Percentiles rank a stretch among this genome's conserved stretches.
Evolutionary conservation across 1,140 invertebrate species (phyloP).

Genomic region (Babylonia areolata): DNA sequence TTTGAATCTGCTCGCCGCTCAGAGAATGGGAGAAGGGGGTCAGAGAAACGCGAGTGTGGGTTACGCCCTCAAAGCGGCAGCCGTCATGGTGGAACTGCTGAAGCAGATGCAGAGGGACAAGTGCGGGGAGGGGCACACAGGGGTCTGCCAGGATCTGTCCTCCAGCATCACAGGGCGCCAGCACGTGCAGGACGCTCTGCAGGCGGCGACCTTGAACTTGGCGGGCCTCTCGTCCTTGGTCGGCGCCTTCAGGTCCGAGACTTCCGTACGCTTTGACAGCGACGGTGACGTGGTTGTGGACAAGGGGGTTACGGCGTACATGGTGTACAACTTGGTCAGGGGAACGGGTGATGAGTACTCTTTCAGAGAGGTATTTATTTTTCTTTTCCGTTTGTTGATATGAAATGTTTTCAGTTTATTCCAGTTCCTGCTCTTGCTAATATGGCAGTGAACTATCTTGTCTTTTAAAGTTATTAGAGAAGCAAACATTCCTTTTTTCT

Average conservation of each 20-base stretch:
- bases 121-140: neutral
- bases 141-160: neutral
- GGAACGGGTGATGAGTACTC: no score
- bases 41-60: neutral
- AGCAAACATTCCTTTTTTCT: no score
- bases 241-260: neutral
- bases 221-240: neutral
- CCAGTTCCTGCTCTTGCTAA: no score
- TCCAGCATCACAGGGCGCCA: neutral
- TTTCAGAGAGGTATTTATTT: no score
- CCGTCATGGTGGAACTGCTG: slow-evolving; percentile 19
- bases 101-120: neutral
- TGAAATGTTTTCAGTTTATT: no score
- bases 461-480: no score
- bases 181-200: neutral
- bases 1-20: neutral
- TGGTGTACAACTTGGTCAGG: no score
- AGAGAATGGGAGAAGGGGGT: neutral
- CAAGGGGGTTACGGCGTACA: no score
- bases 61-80: slow-evolving; percentile 13
- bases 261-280: neutral
- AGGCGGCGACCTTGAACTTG: neutral
- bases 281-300: neutral
- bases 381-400: no score
- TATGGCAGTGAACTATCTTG: no score